A percentile compares a stretch with the other conserved stretches of the same genome.
These are phyloP conservation scores for Macropis europaea DNA, from an alignment of 2,888 invertebrate species.

Conservation along the genomic window DNA sequence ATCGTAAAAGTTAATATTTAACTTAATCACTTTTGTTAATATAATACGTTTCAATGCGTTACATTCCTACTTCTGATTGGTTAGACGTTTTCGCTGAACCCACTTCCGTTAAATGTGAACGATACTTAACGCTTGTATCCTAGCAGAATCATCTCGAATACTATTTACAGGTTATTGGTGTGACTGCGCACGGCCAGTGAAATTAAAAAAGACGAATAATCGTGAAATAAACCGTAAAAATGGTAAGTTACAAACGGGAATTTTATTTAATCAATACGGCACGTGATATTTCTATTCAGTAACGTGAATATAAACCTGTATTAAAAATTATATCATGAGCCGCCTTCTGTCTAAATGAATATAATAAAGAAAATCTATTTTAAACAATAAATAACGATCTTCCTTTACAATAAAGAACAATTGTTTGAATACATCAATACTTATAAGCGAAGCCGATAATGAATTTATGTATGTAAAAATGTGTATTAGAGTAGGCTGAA, in stretches of 20 bases:
- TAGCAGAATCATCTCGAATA: conserved; percentile 47
- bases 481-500: not conserved
- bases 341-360: not conserved
- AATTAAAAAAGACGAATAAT: conserved; percentile 9
- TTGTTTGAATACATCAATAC: not conserved
- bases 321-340: not conserved
- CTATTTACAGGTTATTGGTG: conserved; percentile 39
- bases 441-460: not conserved
- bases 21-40: not conserved
- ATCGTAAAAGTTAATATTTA: not conserved
- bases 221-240: conserved; percentile 23
- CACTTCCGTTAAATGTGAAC: conserved; percentile 11
- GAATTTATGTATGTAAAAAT: not conserved
- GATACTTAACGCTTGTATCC: conserved; percentile 9
- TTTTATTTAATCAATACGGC: not conserved
- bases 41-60: not conserved
- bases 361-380: not conserved
- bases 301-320: not conserved
- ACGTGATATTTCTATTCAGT: not conserved
- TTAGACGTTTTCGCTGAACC: not conserved
- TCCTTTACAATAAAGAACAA: not conserved
- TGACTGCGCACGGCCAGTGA: conserved; percentile 23
- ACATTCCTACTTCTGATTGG: conserved; percentile 13
- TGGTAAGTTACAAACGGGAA: conserved; percentile 33
- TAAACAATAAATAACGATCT: not conserved